Percentiles rank a stretch among this genome's conserved stretches.
These are phyloP conservation scores for Nomada hirtipes DNA, from an alignment of 2,888 invertebrate genomes.

Conservation along the genomic window DNA sequence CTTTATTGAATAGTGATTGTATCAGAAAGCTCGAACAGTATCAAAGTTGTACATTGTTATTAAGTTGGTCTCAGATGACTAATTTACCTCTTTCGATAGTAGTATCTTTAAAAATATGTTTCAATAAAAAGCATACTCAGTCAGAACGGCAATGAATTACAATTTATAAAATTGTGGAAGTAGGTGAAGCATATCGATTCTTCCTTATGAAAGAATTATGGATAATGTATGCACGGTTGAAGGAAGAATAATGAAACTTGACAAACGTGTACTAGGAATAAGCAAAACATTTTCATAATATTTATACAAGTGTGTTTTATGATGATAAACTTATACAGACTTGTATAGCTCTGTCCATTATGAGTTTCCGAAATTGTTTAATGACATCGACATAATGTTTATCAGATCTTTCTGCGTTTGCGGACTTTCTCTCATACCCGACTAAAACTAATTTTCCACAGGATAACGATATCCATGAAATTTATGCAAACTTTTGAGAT, in stretches of 20 bases:
- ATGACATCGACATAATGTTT: not conserved
- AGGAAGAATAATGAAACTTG: slow-evolving; percentile 12
- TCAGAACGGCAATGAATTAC: slow-evolving; percentile 6
- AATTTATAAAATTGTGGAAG: slow-evolving; percentile 29
- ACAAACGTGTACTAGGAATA: not conserved
- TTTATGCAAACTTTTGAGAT: too few species aligned
- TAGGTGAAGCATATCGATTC: not conserved
- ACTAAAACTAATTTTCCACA: too few species aligned
- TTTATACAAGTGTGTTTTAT: not conserved
- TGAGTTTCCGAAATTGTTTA: not conserved
- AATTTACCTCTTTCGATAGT: slow-evolving; percentile 2
- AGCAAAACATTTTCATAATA: slow-evolving; percentile 6
- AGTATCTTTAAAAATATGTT: slow-evolving; percentile 21
- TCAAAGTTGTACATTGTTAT: slow-evolving; percentile 26
- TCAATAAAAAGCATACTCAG: slow-evolving; percentile 39
- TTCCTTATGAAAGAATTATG: slow-evolving; percentile 24
- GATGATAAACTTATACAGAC: slow-evolving; percentile 20
- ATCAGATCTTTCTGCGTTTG: not conserved
- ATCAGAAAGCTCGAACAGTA: slow-evolving; percentile 32
- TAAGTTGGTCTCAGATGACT: slow-evolving; percentile 3
- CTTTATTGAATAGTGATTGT: slow-evolving; percentile 33
- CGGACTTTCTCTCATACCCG: too few species aligned
- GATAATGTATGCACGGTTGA: slow-evolving; percentile 4
- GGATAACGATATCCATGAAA: too few species aligned
- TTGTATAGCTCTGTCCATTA: not conserved